These are phyloP conservation scores for Chloropsis cyanopogon DNA, from an alignment of 2,113 vertebrate genomes.

Conservation along the genomic window DNA sequence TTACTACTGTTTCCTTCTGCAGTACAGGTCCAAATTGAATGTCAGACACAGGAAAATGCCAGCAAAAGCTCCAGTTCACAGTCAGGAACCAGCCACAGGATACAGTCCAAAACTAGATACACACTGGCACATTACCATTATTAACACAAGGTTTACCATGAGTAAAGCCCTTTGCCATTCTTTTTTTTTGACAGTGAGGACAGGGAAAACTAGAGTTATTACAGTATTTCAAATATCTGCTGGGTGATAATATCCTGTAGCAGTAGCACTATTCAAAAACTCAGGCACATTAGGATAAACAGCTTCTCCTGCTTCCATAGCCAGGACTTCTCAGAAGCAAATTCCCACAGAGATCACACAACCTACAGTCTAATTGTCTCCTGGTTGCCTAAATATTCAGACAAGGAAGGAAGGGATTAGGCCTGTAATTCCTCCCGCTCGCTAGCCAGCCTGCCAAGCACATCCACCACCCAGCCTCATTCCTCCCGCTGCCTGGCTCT, in stretches of 20 bases:
- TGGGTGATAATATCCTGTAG: background rate
- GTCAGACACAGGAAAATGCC: slow-evolving; percentile 32
- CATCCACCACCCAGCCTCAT: background rate
- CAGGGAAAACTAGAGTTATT: background rate
- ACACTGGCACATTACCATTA: background rate
- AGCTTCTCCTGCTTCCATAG: background rate
- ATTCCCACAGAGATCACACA: background rate
- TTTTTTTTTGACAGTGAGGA: background rate
- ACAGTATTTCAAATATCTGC: background rate
- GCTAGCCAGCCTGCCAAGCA: background rate
- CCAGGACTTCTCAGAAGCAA: background rate
- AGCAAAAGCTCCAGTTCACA: background rate
- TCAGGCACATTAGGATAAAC: background rate
- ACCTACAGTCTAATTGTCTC: background rate
- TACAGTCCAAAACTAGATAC: slow-evolving; percentile 4
- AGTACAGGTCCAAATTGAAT: slow-evolving; percentile 21
- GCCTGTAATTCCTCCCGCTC: background rate
- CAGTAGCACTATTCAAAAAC: background rate
- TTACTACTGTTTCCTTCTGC: slow-evolving; percentile 37
- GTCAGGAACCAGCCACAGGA: background rate
- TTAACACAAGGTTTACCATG: background rate
- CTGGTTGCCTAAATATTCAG: background rate
- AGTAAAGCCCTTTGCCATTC: background rate
- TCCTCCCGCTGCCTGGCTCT: background rate
- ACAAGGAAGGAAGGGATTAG: slow-evolving; percentile 1